Evolutionary conservation across 2,797 vertebrate genomes (phyloP), one percentile per base, ranked within the genome.

Genomic region (Rachycentron canadum): DNA sequence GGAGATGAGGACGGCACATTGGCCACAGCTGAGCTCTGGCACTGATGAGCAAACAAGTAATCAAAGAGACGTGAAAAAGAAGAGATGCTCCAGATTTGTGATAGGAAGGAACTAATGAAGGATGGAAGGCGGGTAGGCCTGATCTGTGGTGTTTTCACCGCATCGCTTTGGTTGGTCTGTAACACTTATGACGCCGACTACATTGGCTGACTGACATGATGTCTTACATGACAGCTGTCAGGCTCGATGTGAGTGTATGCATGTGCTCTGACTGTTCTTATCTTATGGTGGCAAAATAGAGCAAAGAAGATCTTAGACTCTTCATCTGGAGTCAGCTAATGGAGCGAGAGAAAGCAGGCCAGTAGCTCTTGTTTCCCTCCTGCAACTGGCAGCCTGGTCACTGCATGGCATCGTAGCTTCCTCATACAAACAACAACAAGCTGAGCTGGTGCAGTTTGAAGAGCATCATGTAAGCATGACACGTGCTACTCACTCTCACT

Each of bases 41-140:
- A 77, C 86, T 93, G 90, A 92, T 86, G 79, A 89, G 81, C 81
- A 87, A 84, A 86, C 75, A 85, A 81, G 57, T 89, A 90, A 93
- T 92, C 89, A 88, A 82, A 91, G 83, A 85, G 91, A 91, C 91
- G 30, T 55, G 79, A 76, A 83, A 81, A 83, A 83, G 63, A 77
- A 63, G 63, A 82, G 81, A 82, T n/a, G 56, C 76, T 78, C 61
- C 61, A 63, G 34, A 81, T 79, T 67, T 62, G 78, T 80, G 79
- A 87, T 82, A 76, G 81, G 59, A 84, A 86, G 73, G 57, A 86
- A 73, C 26, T 76, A 83, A 83, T 23, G 30, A 88, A 83, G 66
- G 80, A 65, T 26, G 28, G 58, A 23, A 57, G 73, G 36, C 60
- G 64, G 55, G 55, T 49, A 43, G 47, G 61, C 43, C 50, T 41